Conservation (phyloP, 2,888 invertebrate genomes). For the Harpalus rubripes region DNA sequence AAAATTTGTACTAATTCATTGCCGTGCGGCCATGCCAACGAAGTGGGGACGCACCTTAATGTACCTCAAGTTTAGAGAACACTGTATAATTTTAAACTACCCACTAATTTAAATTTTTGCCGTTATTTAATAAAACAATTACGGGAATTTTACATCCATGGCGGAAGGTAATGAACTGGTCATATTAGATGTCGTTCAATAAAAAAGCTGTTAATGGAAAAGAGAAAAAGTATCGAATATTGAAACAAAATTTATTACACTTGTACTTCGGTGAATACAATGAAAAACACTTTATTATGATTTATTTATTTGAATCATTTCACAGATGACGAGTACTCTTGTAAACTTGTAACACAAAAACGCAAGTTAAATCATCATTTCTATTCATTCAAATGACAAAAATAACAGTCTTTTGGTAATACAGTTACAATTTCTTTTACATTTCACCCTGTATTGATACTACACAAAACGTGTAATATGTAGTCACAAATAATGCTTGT, state of each 20-base stretch:
- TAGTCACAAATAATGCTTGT: slow-evolving; percentile 58
- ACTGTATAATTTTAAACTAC: no score
- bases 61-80: no score
- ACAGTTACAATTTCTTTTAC: slow-evolving; percentile 64
- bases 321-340: slow-evolving; percentile 77
- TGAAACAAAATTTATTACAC: slow-evolving; percentile 60
- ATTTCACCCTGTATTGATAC: slow-evolving; percentile 65
- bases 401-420: slow-evolving; percentile 67
- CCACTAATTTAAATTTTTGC: no score
- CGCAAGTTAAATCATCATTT: slow-evolving; percentile 56
- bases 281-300: slow-evolving; percentile 73
- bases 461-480: slow-evolving; percentile 58
- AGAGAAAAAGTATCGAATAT: slow-evolving; percentile 10
- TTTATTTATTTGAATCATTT: slow-evolving; percentile 76
- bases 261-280: slow-evolving; percentile 60
- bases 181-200: slow-evolving; percentile 6
- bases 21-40: no score
- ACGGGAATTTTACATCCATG: no score
- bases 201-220: not conserved
- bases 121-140: no score
- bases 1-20: no score
- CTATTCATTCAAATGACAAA: slow-evolving; percentile 66
- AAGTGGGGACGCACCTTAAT: no score
- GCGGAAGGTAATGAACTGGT: no score
- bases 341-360: slow-evolving; percentile 69